Conservation (phyloP, 2,888 invertebrate genomes). For the Imbricaverruca yamaguchii region DNA sequence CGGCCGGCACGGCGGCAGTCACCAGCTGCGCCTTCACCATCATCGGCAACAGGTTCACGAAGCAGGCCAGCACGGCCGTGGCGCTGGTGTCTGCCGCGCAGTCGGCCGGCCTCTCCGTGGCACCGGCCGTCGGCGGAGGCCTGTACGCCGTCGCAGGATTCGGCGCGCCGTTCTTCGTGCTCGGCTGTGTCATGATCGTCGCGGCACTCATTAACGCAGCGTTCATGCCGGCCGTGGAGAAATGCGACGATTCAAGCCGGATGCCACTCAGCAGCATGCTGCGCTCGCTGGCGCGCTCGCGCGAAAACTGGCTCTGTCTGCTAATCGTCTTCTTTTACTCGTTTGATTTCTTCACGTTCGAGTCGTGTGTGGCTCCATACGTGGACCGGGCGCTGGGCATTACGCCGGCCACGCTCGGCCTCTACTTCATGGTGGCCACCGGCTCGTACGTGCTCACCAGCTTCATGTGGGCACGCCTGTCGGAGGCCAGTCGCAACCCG, state of each 20-base stretch:
- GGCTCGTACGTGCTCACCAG: slow-evolving; percentile 20
- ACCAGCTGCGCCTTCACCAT: slow-evolving; percentile 11
- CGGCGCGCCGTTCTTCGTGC: slow-evolving; percentile 11
- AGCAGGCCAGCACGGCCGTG: neutral
- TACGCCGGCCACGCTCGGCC: neutral
- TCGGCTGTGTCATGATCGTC: slow-evolving; percentile 7
- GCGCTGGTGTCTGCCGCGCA: neutral
- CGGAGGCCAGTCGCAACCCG: neutral
- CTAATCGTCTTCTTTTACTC: neutral
- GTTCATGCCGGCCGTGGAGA: neutral
- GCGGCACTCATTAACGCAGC: neutral
- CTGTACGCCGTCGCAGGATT: neutral
- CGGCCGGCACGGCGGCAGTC: slow-evolving; percentile 4
- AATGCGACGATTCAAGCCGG: neutral
- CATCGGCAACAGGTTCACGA: slow-evolving; percentile 3
- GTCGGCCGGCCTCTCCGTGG: neutral
- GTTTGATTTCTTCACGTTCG: neutral
- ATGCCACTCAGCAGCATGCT: neutral
- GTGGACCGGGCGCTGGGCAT: neutral
- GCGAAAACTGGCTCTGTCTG: slow-evolving; percentile 3
- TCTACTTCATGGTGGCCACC: slow-evolving; percentile 10
- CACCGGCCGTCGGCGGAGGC: slow-evolving; percentile 8
- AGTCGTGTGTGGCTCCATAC: neutral
- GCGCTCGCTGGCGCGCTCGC: neutral
- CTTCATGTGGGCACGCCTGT: neutral